phyloP scores from a whole-genome alignment of 2,888 invertebrate genomes.

The Nomada ruficornis region DNA sequence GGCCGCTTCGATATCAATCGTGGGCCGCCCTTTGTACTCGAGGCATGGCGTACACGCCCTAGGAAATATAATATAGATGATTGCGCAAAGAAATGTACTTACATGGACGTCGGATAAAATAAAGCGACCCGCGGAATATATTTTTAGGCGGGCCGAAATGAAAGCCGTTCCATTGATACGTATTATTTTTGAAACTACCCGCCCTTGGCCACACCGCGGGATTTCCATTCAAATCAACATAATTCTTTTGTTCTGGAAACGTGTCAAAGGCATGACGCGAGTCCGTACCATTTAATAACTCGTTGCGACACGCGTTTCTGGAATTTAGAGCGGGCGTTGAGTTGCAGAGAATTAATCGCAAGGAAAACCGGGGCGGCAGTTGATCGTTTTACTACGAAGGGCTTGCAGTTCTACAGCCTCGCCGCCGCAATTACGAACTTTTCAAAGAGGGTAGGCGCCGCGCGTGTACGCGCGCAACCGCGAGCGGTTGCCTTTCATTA shows the following conservation, averaged over 20 bases:
- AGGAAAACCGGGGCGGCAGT: slow-evolving; percentile 26
- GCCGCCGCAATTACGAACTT: slow-evolving; percentile 61
- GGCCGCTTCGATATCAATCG: slow-evolving; percentile 35
- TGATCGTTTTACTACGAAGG: slow-evolving; percentile 21
- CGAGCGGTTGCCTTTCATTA: slow-evolving; percentile 65
- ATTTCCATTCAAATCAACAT: background rate
- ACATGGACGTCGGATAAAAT: no score
- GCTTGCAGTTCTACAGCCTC: slow-evolving; percentile 8
- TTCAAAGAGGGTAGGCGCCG: slow-evolving; percentile 43
- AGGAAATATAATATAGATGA: no score
- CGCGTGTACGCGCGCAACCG: slow-evolving; percentile 16
- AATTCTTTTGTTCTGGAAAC: background rate
- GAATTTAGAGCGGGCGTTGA: background rate
- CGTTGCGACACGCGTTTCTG: background rate
- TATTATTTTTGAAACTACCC: no score
- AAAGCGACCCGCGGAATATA: no score
- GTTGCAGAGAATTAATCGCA: slow-evolving; percentile 12
- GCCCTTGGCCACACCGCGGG: background rate
- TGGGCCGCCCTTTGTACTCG: background rate
- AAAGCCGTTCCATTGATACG: no score
- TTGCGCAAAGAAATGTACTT: no score
- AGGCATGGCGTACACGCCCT: background rate
- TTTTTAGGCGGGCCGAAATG: no score
- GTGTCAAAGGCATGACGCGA: background rate
- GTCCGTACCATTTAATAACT: background rate